These are phyloP conservation scores for Calidris pygmaea DNA, from an alignment of 2,113 vertebrate species.

Conservation along the genomic window DNA sequence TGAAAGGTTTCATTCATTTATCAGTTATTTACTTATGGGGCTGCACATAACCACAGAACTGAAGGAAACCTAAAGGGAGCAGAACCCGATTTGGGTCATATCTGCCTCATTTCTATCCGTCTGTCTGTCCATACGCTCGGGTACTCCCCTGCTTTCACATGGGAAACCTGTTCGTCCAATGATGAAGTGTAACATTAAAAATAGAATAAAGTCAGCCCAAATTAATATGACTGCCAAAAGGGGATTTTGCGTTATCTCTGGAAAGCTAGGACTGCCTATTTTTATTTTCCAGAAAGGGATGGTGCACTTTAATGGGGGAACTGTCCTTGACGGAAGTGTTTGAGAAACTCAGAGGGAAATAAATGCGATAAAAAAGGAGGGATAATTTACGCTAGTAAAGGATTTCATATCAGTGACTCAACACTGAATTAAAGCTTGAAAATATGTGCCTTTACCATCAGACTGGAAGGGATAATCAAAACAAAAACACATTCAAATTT, in stretches of 20 bases:
- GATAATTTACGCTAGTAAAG: background rate
- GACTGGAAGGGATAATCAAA: constrained; percentile 13
- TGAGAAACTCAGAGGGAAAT: background rate
- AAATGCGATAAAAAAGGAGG: background rate
- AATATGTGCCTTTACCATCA: background rate
- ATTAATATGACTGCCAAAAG: background rate
- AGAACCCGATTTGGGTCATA: background rate
- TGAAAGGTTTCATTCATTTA: constrained; percentile 15
- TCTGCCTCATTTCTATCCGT: background rate
- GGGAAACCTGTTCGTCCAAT: background rate
- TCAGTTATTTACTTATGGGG: constrained; percentile 22
- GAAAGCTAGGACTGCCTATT: background rate
- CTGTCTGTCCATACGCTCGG: background rate
- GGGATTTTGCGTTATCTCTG: background rate
- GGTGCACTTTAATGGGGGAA: background rate
- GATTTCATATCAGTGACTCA: background rate
- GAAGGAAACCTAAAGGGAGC: background rate
- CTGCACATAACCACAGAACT: background rate
- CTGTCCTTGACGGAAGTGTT: background rate
- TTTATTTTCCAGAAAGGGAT: background rate
- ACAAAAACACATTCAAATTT: background rate
- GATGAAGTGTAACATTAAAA: background rate
- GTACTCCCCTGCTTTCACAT: background rate
- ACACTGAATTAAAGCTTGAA: background rate
- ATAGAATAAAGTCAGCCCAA: background rate